Conservation (phyloP, 2,113 vertebrate genomes). For the Vulpes ferrilata region DNA sequence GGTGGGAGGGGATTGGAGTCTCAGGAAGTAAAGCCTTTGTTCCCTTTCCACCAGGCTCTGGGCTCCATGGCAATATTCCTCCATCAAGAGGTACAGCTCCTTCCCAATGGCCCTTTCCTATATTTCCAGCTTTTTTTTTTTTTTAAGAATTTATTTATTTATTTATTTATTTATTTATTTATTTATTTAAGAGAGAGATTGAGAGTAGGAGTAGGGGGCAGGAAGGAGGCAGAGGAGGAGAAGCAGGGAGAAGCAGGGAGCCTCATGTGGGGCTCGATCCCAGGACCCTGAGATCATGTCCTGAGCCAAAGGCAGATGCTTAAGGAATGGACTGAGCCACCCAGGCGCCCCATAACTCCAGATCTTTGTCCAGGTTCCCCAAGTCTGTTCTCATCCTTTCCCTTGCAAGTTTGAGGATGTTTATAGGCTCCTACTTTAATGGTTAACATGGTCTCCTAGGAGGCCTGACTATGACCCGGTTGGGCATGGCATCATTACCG, state of each 20-base stretch:
- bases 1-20: rapidly evolving
- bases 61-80: background rate
- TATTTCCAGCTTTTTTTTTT: background rate
- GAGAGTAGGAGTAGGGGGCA: too few relatives aligned
- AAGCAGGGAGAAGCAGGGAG: too few relatives aligned
- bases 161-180: too few relatives aligned
- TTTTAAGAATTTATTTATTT: too few relatives aligned
- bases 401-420: rapidly evolving
- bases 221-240: too few relatives aligned
- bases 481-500: background rate
- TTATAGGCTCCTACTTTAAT: rapidly evolving
- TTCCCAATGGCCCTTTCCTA: background rate
- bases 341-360: too few relatives aligned
- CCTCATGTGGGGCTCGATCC: too few relatives aligned
- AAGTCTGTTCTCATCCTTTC: background rate
- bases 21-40: background rate
- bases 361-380: background rate
- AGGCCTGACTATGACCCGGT: background rate
- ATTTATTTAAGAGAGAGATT: too few relatives aligned
- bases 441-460: background rate
- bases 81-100: background rate
- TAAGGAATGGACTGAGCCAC: too few relatives aligned
- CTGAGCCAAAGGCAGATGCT: too few relatives aligned
- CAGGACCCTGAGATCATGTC: too few relatives aligned
- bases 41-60: background rate